Evolutionary conservation across 2,113 vertebrate species (phyloP).

Genomic region (Oreochromis niloticus): DNA sequence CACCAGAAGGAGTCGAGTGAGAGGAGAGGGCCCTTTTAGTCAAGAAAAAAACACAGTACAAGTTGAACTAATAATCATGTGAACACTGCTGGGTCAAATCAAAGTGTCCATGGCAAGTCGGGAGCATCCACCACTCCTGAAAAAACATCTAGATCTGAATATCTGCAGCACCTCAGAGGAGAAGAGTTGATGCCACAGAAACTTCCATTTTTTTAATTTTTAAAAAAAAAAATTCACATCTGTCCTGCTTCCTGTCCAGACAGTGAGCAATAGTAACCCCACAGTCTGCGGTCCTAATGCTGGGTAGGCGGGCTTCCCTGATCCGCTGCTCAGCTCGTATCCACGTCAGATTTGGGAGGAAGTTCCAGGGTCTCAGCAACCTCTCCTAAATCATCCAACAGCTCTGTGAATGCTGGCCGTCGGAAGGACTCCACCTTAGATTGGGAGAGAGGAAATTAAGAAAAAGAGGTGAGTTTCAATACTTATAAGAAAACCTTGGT

Average conservation of each 20-base stretch:
- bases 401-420: slow-evolving; percentile 78
- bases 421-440: slow-evolving; percentile 79
- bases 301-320: background rate
- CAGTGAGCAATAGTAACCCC: background rate
- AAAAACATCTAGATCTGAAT: background rate
- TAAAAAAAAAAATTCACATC: background rate
- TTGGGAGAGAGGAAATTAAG: background rate
- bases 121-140: background rate
- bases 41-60: background rate
- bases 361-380: slow-evolving; percentile 71
- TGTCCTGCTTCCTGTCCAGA: background rate
- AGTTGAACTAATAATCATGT: background rate
- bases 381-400: slow-evolving; percentile 80
- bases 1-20: background rate
- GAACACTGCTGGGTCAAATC: background rate
- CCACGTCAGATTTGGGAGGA: slow-evolving; percentile 43
- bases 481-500: background rate
- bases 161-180: background rate
- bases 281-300: background rate
- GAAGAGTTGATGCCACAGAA: background rate
- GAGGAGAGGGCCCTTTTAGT: background rate
- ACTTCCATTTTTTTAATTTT: background rate
- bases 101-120: background rate
- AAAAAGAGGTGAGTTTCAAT: background rate
- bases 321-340: slow-evolving; percentile 47